Evolutionary conservation across 2,888 invertebrate species (phyloP), one percentile per base, ranked within the genome.

Genomic region (Xanthorhoe designata): DNA sequence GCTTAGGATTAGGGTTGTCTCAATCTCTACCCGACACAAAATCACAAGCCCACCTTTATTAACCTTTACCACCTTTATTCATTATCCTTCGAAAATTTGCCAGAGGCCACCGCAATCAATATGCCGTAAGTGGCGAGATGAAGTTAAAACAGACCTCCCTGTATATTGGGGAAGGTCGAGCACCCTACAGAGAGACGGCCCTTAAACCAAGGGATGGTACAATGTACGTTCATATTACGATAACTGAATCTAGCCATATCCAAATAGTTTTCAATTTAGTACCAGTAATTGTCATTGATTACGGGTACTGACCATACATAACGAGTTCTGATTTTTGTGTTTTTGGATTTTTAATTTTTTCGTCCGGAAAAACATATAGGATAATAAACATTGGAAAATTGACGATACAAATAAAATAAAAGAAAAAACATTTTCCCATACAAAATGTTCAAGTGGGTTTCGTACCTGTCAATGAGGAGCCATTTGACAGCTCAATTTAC

Each of bases 141-240:
- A 86, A 89, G 90, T 90, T 91, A 90, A 85, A 87, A 88, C 88
- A 87, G 88, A 86, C 81, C 78, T 88, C 84, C 87, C 88, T 90
- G 89, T 89, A 88, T 86, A 89, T 90, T 89, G 87, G 84, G 89
- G 86, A 91, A 90, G 89, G 91, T 91, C 88, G 90, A 92, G 91
- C 55, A 80, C 89, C 84, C 91, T 91, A 88, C 86, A 88, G 59
- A 66, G 77, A 86, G 88, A 87, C 86, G 82, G 79, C 79, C 78
- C 90, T 90, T 81, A 75, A 78, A 78, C 75, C 74, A 72, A 76
- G 84, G 32, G 83, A 85, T 83, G 83, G 78, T 81, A 75, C 70
- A 69, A 66, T 84, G 73, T 74, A 56, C 79, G 90, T 83, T 68
- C 87, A 85, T 64, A 90, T 71, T 82, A 80, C 32, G 72, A 13